Evolutionary conservation across 2,113 vertebrate species (phyloP).

Genomic region (Cyprinodon variegatus): DNA sequence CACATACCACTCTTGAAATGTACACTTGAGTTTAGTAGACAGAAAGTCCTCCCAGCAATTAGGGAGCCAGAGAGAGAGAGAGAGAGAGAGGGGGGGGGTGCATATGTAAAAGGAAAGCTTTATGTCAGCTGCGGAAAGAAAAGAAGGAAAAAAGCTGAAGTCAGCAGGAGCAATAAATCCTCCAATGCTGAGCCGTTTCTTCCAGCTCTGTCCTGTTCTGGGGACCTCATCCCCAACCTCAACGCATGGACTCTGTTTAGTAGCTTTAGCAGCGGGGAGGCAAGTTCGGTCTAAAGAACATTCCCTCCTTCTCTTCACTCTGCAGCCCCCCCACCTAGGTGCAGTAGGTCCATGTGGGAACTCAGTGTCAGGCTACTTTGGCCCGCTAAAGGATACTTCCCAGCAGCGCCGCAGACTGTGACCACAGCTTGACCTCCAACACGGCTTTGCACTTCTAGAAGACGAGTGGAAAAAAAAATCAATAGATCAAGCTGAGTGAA

Average conservation of each 20-base stretch:
- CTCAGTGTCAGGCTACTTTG: conserved; percentile 41
- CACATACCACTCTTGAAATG: conserved; percentile 63
- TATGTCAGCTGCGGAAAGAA: conserved; percentile 54
- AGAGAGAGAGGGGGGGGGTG: conserved; percentile 36
- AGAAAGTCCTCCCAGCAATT: conserved; percentile 71
- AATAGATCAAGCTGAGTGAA: conserved; percentile 70
- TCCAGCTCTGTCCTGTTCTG: conserved; percentile 59
- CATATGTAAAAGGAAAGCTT: conserved; percentile 65
- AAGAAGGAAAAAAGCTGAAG: conserved; percentile 65
- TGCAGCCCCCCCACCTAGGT: conserved; percentile 19
- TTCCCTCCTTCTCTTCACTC: conserved; percentile 8
- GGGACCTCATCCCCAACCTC: conserved; percentile 54
- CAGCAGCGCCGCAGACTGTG: conserved; percentile 51
- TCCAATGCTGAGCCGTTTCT: conserved; percentile 60
- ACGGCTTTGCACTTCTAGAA: conserved; percentile 50
- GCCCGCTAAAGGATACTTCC: conserved; percentile 58
- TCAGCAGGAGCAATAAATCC: conserved; percentile 75
- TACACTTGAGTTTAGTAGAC: conserved; percentile 49
- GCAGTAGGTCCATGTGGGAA: conserved; percentile 53
- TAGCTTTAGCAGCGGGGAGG: conserved; percentile 71
- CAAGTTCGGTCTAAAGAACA: conserved; percentile 44
- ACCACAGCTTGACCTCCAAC: conserved; percentile 71
- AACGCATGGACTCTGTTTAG: conserved; percentile 63
- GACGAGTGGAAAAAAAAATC: conserved; percentile 44
- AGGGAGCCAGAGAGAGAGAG: conserved; percentile 37